Base-by-base conservation (phyloP, 2,797 vertebrate genomes). In the Protosalanx chinensis region DNA sequence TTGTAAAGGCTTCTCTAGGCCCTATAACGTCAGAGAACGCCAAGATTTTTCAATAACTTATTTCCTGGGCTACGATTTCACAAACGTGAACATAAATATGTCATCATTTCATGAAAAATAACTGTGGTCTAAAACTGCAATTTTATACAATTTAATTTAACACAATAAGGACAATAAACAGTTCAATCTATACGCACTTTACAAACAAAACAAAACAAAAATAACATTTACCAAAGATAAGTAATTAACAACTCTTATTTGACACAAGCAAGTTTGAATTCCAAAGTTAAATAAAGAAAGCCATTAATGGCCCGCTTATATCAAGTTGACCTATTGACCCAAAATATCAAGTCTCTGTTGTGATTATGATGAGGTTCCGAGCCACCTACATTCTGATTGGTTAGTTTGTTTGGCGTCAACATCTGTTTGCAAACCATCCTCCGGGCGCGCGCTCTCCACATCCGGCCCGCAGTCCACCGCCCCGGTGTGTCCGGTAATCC, bases 401-500 rank as follows among this genome's bases (percentile, higher is more conserved):
- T 94, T 93, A 87, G 93, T 93, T 81, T 91, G 90, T 89, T 94
- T 94, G 77, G 90, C 87, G 86, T 94, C 93, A 85, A 91, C 90
- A 30, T 90, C 87, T 74, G 93, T 79, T 7, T 91, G 91, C 62
- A 92, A 94, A 75, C 93, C 88, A 84, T 94, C 93, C 6, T 88
- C 81, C 16, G 88, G 85, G 87, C 93, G 86, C 80, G 90, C 89
- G 74, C 92, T 92, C 49, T 91, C 89, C 81, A 93, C 92, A 72
- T 92, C 92, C 51, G 15, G 16, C 6, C 18, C 15, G 75, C 93
- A 94, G 85, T 91, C 90, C 71, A 86, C 74, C 20, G 75, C 20
- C 6, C 58, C 72, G n/a, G 91, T 78, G 51, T 82, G 83, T 23
- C 82, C 81, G 63, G 88, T 88, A 61, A 91, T 88, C 92, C 92